phyloP scores from a whole-genome alignment of 92 coral and sea anemone species.

The Epizoanthus ramosus region DNA sequence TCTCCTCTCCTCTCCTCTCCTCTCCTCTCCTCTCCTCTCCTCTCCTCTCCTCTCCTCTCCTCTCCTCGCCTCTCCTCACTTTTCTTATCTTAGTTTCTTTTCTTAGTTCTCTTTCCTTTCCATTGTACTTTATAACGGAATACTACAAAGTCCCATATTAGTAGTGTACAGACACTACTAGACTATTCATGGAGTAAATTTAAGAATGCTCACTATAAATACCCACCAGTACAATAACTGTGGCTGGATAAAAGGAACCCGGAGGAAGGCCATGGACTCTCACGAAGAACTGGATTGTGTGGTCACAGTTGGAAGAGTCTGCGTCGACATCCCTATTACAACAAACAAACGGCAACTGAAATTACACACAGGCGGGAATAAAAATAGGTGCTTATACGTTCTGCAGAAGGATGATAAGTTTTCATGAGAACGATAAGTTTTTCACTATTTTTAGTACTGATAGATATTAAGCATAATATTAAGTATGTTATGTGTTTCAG shows the following conservation, averaged over 20 bases:
- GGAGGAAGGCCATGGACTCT: conserved; percentile 41
- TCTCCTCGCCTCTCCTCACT: not conserved
- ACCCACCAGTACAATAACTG: conserved; percentile 42
- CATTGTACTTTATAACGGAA: not conserved
- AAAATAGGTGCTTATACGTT: no score
- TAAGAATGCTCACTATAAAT: not conserved
- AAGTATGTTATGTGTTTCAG: no score
- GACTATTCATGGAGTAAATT: not conserved
- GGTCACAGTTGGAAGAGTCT: conserved; percentile 33
- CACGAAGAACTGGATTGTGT: conserved; percentile 41
- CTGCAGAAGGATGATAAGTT: no score
- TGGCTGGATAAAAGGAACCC: conserved; percentile 37
- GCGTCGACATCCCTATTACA: conserved; percentile 26
- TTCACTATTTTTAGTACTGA: no score
- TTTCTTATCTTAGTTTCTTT: not conserved
- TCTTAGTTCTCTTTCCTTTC: not conserved
- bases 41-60: not conserved
- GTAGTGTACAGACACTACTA: not conserved
- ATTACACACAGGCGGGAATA: no score
- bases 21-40: not conserved
- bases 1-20: not conserved
- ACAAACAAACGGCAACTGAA: not conserved
- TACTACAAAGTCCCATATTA: no score
- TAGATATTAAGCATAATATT: no score
- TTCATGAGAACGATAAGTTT: no score